Base-by-base conservation (phyloP, 2,888 invertebrate genomes). In the Petrolisthes manimaculis region DNA sequence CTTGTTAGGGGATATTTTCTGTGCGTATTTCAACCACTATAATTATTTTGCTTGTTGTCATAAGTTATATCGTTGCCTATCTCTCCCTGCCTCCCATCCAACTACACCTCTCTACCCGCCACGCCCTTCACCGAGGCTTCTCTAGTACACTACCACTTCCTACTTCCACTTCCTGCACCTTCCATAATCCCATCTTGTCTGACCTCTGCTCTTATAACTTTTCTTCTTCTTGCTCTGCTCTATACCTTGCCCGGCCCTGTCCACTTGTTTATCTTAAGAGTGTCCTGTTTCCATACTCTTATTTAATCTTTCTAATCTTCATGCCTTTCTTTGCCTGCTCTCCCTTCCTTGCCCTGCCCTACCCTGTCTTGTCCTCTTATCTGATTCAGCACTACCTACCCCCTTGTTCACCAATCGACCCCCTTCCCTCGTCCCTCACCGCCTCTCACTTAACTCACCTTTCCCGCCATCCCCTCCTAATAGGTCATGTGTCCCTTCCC, bases 151-250 rank as follows among this genome's bases (percentile, higher is more conserved):
- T 54, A 53, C 54, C 78, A 53, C n/a, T 78, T 6, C 4, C 54
- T 53, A n/a, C 54, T 55, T 53, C 14, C 78, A n/a, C 78, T 54
- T 12, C 78, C 78, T 78, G 54, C 54, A 54, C 61, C 78, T 78
- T 18, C 78, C 55, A 53, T 78, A 14, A 6, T 71, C 71, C n/a
- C 12, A 21, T 71, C n/a, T 5, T 24, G 6, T 24, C 24, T 21
- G 9, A 74, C 21, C 74, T 9, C 21, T 54, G 53, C 78, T 78
- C 78, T 78, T 54, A 54, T 54, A 54, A 53, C 5, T 5, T n/a
- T 18, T n/a, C n/a, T n/a, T 3, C 3, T 37, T 18, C 78, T 53
- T 51, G 14, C 71, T 5, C 71, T 71, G 21, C n/a, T 18, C n/a
- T 18, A 8, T 18, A 8, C n/a, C n/a, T 8, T n/a, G 6, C 24